Conservation (phyloP, 2,797 vertebrate genomes). For the Pseudocheirus occidentalis region DNA sequence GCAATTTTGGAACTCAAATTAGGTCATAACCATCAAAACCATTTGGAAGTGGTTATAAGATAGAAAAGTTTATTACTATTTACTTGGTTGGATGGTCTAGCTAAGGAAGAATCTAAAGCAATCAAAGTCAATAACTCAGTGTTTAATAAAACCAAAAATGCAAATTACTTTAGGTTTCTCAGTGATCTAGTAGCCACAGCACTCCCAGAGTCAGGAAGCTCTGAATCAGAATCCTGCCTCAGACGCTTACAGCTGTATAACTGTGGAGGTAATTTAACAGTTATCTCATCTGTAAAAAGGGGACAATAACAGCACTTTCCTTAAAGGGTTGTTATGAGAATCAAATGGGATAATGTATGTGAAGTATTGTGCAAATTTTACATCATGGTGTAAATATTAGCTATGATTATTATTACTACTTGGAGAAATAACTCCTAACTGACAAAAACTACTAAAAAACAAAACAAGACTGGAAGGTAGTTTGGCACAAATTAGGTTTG, state of each 20-base stretch:
- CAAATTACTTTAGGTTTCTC: background rate
- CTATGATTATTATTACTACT: background rate
- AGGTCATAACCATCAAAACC: background rate
- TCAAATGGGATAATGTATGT: background rate
- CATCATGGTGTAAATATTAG: background rate
- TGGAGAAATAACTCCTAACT: background rate
- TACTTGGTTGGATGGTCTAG: background rate
- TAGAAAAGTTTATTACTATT: background rate
- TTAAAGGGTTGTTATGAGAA: background rate
- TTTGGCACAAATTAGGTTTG: background rate
- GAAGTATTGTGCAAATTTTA: background rate
- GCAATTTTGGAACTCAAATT: background rate
- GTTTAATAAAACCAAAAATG: background rate
- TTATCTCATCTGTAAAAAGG: background rate
- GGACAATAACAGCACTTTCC: background rate
- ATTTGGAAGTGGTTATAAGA: background rate
- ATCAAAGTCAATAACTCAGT: background rate
- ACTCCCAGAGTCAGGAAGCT: background rate
- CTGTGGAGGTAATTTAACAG: background rate
- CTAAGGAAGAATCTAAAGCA: background rate
- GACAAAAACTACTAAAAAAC: background rate
- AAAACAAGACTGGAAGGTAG: background rate
- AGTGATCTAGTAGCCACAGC: background rate
- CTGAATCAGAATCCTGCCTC: background rate
- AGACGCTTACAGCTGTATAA: background rate